Evolutionary conservation across 92 coral and sea anemone genomes (phyloP), one percentile per base, ranked within the genome.

Genomic region (Phenganax marumi): DNA sequence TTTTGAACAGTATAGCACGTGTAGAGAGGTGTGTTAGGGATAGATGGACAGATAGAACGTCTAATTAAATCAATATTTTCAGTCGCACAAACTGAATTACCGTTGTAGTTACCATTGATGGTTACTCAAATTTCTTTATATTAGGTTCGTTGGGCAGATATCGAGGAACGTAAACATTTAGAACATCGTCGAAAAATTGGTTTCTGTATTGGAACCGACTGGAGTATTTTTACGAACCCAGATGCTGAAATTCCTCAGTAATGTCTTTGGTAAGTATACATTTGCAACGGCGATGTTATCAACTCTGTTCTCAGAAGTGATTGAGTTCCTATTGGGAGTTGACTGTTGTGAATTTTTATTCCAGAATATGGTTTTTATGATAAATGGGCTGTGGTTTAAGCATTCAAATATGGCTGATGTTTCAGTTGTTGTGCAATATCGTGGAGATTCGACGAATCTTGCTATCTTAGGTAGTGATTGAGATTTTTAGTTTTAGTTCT

Each of bases 61-160:
- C 17, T 13, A 49, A 17, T 75, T 68, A 14, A 14, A n/a, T 48
- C 6, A 22, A n/a, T 48, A 23, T 18, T 3, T 73, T 73, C 52
- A 14, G 25, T 73, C 16, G 16, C 49, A 39, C 49, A 14, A 39
- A 14, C 24, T 68, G 24, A 14, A 21, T 14, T 68, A 21, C 43
- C 43, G 5, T 33, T 33, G 43, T 2, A 14, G 6, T 14, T 68
- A 21, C 43, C 43, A 33, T 33, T 33, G 43, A 33, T 33, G 43
- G 43, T 48, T 33, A 0, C 46, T 55, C 14, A 19, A 17, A 8
- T 18, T 52, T 9, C n/a, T 75, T 76, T 76, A 9, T 21, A 53
- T 18, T 78, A 96, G 99, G 99, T 96, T 73, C 99, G 99, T 68
- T 96, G 99, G 99, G 99, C 99, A 22, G 99, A 96, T 74, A 82